A percentile compares a stretch with the other conserved stretches of the same genome.
Evolutionary conservation across 35 echinoderm and acorn worm species (phyloP).

Genomic region (Lytechinus variegatus): DNA sequence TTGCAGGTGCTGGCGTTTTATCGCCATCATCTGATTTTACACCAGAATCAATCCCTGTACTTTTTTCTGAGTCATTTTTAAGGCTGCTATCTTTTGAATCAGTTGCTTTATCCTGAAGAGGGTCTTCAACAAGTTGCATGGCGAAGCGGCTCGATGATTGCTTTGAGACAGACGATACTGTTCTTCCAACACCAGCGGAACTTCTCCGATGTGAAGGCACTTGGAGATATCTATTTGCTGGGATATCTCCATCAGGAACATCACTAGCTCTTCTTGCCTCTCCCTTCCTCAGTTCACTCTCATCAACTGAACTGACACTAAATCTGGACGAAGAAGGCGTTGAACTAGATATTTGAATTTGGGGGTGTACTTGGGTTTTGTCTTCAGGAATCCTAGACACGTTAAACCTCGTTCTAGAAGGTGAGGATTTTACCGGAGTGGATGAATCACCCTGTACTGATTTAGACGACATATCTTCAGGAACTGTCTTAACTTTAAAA

Average conservation of each 20-base stretch:
- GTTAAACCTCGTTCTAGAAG: background rate
- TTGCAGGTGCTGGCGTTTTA: background rate
- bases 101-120: background rate
- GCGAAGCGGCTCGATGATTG: background rate
- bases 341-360: background rate
- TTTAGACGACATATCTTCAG: background rate
- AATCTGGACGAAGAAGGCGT: background rate
- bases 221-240: background rate
- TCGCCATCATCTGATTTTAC: background rate
- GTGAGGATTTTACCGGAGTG: background rate
- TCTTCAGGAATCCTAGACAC: background rate
- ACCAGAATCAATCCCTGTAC: background rate
- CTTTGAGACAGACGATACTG: background rate
- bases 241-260: background rate
- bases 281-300: background rate
- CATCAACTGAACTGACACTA: background rate
- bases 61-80: background rate
- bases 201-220: background rate
- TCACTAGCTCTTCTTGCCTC: background rate
- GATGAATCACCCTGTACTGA: background rate
- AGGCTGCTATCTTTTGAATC: background rate
- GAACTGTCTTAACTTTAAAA: background rate
- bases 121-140: background rate
- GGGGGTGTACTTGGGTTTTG: background rate
- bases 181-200: slow-evolving; percentile 14